Conservation (phyloP, 2,113 vertebrate genomes). For the Rousettus leschenaultii region DNA sequence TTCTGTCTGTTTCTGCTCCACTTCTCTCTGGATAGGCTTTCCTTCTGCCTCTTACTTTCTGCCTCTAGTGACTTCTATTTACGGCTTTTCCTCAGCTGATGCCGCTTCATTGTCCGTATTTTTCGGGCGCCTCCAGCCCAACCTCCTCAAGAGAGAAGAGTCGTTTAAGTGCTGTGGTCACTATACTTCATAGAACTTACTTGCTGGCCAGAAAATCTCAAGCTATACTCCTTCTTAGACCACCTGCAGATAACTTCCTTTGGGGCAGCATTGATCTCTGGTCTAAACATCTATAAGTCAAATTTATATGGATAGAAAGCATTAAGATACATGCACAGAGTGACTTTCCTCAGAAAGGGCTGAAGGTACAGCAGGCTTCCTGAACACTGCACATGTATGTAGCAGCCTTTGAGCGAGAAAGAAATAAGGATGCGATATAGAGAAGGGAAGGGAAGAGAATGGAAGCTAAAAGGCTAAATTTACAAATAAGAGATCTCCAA, state of each 20-base stretch:
- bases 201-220: neutral
- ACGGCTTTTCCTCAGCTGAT: neutral
- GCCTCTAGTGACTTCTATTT: neutral
- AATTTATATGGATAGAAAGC: neutral
- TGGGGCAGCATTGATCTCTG: neutral
- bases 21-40: neutral
- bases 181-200: neutral
- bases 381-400: fast-evolving
- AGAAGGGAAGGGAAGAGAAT: neutral
- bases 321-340: neutral
- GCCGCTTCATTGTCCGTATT: neutral
- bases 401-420: neutral
- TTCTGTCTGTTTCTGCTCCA: neutral
- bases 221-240: neutral
- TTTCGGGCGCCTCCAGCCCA: neutral
- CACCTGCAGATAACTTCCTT: neutral
- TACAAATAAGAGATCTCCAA: neutral
- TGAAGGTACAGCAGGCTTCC: neutral
- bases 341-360: neutral
- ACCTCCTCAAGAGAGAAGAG: neutral
- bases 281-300: neutral
- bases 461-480: neutral
- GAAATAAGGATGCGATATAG: neutral
- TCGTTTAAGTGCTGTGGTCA: neutral
- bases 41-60: neutral